These are phyloP conservation scores for Eucera pruinosa DNA, from an alignment of 2,888 invertebrate species.

Conservation along the genomic window DNA sequence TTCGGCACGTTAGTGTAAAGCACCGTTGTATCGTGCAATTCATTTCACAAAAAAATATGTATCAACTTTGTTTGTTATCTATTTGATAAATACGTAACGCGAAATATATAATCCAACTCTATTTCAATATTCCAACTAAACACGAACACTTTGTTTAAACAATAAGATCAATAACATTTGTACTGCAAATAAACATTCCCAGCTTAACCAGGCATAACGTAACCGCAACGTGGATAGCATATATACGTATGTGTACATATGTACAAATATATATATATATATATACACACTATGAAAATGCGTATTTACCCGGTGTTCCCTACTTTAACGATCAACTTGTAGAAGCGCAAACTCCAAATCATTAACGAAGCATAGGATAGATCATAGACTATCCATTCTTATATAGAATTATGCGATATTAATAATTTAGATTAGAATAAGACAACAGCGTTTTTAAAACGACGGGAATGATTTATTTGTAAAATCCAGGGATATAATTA, in stretches of 20 bases:
- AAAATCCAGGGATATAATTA: too few species aligned
- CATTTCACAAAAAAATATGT: slow-evolving; percentile 49
- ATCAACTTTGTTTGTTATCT: neutral
- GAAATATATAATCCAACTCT: neutral
- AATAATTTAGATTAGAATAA: too few species aligned
- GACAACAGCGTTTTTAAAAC: too few species aligned
- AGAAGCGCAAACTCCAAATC: too few species aligned
- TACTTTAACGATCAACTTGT: too few species aligned
- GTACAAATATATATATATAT: neutral
- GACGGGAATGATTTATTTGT: too few species aligned
- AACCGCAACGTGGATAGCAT: neutral
- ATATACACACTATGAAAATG: neutral
- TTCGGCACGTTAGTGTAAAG: slow-evolving; percentile 29
- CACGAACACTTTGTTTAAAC: neutral
- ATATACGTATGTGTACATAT: too few species aligned
- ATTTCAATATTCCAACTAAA: neutral
- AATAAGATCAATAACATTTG: neutral
- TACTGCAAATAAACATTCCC: neutral
- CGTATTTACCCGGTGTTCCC: too few species aligned
- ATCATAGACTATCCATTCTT: too few species aligned
- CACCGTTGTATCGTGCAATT: slow-evolving; percentile 60
- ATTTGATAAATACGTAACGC: neutral
- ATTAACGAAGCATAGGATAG: too few species aligned
- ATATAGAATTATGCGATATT: too few species aligned
- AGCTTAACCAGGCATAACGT: neutral